Evolutionary conservation across 2,888 invertebrate species (phyloP).

Genomic region (Nycteola revayana): DNA sequence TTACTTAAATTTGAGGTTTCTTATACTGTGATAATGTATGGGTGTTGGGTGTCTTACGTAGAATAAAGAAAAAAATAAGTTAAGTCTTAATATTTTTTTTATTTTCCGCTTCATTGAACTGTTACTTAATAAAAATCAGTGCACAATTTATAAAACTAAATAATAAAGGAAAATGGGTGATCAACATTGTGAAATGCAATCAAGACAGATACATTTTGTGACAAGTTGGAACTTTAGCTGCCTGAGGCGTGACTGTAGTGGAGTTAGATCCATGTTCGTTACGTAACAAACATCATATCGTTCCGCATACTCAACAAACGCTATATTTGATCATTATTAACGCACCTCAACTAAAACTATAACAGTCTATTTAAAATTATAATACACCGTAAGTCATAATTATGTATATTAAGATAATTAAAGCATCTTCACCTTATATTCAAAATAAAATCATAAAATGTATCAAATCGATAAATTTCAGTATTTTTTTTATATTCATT

Average conservation of each 20-base stretch:
- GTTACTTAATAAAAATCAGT: constrained; percentile 71
- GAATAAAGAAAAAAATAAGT: constrained; percentile 31
- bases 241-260: constrained; percentile 20
- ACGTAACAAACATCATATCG: constrained; percentile 15
- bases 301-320: constrained; percentile 30
- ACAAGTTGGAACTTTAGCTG: constrained; percentile 44
- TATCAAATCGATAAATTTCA: constrained; percentile 62
- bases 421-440: constrained; percentile 81
- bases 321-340: constrained; percentile 54
- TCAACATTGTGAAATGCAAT: constrained; percentile 50
- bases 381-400: constrained; percentile 76
- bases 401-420: constrained; percentile 77
- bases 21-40: too few species aligned
- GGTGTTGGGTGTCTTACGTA: too few species aligned
- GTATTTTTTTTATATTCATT: constrained; percentile 64
- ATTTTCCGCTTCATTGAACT: constrained; percentile 61
- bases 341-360: constrained; percentile 75
- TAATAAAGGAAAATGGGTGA: constrained; percentile 53
- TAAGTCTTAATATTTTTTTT: constrained; percentile 49
- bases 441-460: constrained; percentile 76
- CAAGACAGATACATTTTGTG: constrained; percentile 52
- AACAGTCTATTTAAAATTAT: constrained; percentile 82
- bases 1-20: too few species aligned
- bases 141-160: constrained; percentile 62
- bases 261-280: constrained; percentile 11